Base-by-base conservation (phyloP, 2,113 vertebrate genomes). In the Clarias gariepinus region DNA sequence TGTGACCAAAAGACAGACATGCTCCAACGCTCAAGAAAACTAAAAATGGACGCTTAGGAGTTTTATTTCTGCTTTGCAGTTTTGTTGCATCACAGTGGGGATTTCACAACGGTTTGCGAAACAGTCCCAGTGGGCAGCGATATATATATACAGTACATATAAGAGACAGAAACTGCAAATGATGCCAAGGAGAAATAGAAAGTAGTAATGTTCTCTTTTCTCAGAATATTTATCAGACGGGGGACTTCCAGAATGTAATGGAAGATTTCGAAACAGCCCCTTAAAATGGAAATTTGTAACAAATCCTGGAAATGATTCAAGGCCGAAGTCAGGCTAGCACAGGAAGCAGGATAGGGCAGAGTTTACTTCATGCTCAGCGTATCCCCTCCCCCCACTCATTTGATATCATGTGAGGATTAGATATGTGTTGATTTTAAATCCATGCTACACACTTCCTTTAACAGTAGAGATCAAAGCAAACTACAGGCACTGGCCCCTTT, bases 231-330 rank as follows among this genome's bases (percentile, higher is more conserved):
- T 16, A 19, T 77, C 25, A 57, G 15, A n/a, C 1, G 8, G 13
- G 87, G 88, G 88, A 81, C 89, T 91, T 90, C 85, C 47, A 87
- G 23, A 6, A 87, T 79, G 58, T 61, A 87, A 74, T 78, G 18
- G 60, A 87, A 80, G 58, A 85, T 79, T 86, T 81, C 74, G 89
- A 90, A 92, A 86, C 80, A 87, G 85, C 41, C 18, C 23, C 85
- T 60, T 87, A 90, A 89, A 82, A 90, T 78, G 90, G 84, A 92
- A 92, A 92, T 88, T 87, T 80, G 82, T 68, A 87, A 91, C 85
- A 93, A 90, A 92, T 89, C 74, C 87, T 82, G 85, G 90, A 94
- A 92, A 92, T 90, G 25, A 89, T 78, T 84, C 80, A 36, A 87
- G 81, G 74, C 78, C 87, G 91, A 23, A 57, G 41, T 76, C 0